Conservation (phyloP, 2,113 vertebrate genomes). For the Falco punctatus region DNA sequence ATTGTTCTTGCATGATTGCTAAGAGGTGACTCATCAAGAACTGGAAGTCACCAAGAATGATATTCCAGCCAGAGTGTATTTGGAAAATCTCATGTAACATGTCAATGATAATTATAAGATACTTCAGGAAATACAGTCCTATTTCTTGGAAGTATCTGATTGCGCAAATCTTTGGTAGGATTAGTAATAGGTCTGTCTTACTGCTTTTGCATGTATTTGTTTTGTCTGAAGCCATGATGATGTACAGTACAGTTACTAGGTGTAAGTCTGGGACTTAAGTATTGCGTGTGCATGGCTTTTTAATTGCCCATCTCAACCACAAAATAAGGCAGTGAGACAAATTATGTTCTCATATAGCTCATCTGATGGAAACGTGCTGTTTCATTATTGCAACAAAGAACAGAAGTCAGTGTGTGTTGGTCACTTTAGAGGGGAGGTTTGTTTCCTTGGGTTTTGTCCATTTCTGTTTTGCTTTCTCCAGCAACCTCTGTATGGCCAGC, state of each 20-base stretch:
- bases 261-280: background rate
- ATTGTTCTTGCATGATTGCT: background rate
- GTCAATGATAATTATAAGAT: background rate
- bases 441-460: background rate
- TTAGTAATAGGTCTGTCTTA: conserved; percentile 12
- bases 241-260: background rate
- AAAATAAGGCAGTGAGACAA: background rate
- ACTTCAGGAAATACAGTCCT: background rate
- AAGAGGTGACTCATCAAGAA: conserved; percentile 24
- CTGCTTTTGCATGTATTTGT: background rate
- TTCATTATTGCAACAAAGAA: background rate
- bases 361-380: background rate
- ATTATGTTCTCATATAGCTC: background rate
- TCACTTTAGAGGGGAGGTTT: background rate
- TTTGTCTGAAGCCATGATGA: conserved; percentile 6
- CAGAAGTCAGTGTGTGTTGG: background rate
- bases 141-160: conserved; percentile 52
- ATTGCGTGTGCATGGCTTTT: background rate
- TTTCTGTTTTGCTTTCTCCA: background rate
- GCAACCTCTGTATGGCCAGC: background rate
- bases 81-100: conserved; percentile 35
- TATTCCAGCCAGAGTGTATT: background rate
- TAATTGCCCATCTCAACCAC: background rate
- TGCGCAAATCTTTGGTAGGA: background rate
- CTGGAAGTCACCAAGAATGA: conserved; percentile 11